phyloP scores from a whole-genome alignment of 2,888 invertebrate genomes.

The Ecdyonurus torrentis region DNA sequence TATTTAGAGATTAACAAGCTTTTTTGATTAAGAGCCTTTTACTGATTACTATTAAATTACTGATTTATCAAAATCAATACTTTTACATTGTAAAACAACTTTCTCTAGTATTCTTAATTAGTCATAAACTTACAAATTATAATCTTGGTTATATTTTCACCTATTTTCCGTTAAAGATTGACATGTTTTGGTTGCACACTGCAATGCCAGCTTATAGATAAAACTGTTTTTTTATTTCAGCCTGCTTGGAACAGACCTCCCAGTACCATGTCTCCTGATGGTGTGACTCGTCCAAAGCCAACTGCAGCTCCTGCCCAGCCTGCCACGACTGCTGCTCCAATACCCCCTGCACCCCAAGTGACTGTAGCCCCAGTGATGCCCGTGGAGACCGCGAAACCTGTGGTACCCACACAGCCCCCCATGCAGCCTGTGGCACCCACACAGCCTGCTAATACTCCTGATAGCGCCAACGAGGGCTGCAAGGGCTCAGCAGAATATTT shows the following conservation, averaged over 20 bases:
- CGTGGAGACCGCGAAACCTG: background rate
- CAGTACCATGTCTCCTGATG: slow-evolving; percentile 37
- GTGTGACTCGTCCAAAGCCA: slow-evolving; percentile 14
- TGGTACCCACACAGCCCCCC: background rate
- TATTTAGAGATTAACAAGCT: background rate
- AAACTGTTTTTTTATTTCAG: slow-evolving; percentile 32
- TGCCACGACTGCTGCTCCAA: slow-evolving; percentile 17
- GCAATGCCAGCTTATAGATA: background rate
- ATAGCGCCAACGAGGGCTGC: slow-evolving; percentile 6
- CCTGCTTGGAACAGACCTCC: slow-evolving; percentile 71
- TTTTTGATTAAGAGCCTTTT: background rate
- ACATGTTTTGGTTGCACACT: background rate
- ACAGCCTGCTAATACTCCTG: background rate
- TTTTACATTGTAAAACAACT: too few relatives aligned
- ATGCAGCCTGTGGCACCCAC: slow-evolving; percentile 1
- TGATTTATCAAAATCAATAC: background rate
- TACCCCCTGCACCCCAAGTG: slow-evolving; percentile 11
- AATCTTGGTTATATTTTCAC: too few relatives aligned
- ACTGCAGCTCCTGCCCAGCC: slow-evolving; percentile 20
- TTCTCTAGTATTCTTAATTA: too few relatives aligned
- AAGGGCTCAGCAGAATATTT: slow-evolving; percentile 28
- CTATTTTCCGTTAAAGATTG: background rate
- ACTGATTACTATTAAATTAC: background rate
- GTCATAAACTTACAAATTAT: too few relatives aligned
- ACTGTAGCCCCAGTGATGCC: slow-evolving; percentile 12